Conservation (phyloP, 2,113 vertebrate genomes). For the Sphyrna mokarran region DNA sequence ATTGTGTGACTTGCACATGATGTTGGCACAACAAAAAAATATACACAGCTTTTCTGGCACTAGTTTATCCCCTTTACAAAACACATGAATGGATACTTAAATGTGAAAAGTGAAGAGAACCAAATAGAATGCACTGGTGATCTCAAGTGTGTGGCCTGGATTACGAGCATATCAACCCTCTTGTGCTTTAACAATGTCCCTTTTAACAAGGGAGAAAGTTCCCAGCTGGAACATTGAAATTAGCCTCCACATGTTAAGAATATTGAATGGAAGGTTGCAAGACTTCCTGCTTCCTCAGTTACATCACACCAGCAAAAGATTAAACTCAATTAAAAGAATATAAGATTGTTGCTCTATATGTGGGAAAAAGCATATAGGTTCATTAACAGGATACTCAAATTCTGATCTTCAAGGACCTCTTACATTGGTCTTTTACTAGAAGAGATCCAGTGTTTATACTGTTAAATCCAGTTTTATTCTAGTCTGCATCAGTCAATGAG, state of each 20-base stretch:
- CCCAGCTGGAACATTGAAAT: background rate
- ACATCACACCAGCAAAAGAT: background rate
- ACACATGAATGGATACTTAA: background rate
- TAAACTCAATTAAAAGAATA: background rate
- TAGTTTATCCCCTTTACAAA: background rate
- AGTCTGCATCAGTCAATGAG: background rate
- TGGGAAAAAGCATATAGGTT: background rate
- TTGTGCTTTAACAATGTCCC: background rate
- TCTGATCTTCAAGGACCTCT: background rate
- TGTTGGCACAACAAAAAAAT: slow-evolving; percentile 2
- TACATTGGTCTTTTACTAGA: background rate
- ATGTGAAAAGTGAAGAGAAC: background rate
- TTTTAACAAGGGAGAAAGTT: background rate
- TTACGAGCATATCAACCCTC: background rate
- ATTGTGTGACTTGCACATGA: background rate
- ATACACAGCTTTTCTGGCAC: background rate
- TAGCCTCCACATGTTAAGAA: background rate
- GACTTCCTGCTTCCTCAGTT: background rate
- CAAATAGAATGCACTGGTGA: background rate
- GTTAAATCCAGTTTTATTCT: background rate
- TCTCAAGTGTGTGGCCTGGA: background rate
- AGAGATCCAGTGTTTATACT: background rate
- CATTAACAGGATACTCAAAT: background rate
- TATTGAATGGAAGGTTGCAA: background rate
- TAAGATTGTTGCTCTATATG: background rate